Conservation (phyloP, 2,797 vertebrate species). For the Sus cebifrons region DNA sequence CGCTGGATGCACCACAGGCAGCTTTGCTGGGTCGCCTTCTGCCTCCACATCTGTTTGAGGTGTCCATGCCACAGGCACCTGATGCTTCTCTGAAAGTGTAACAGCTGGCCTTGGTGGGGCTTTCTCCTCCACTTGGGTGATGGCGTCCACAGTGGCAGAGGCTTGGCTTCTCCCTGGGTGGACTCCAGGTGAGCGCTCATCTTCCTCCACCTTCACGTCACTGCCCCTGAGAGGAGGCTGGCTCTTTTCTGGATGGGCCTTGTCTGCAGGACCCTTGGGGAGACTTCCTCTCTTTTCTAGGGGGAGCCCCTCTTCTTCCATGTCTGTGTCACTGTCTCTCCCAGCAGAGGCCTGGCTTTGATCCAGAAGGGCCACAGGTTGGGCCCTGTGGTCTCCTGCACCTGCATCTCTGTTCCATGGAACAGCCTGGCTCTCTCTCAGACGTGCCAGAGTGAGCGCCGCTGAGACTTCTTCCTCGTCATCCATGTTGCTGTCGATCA, state of each 20-base stretch:
- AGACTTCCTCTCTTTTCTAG: slow-evolving; percentile 13
- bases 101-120: not conserved
- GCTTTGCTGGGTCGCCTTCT: not conserved
- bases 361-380: not conserved
- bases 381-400: not conserved
- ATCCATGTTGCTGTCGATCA: slow-evolving; percentile 69
- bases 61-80: not conserved
- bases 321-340: slow-evolving; percentile 61
- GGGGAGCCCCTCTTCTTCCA: slow-evolving; percentile 56
- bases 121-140: slow-evolving; percentile 52
- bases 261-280: not conserved
- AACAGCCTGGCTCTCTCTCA: slow-evolving; percentile 54
- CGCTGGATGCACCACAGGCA: not conserved
- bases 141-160: not conserved
- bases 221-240: not conserved
- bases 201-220: not conserved
- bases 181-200: not conserved
- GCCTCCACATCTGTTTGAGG: not conserved
- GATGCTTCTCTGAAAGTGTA: not conserved
- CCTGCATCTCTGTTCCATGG: slow-evolving; percentile 14
- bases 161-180: not conserved
- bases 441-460: slow-evolving; percentile 62
- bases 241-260: slow-evolving; percentile 15
- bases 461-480: slow-evolving; percentile 66
- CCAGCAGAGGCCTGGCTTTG: not conserved